A percentile compares a stretch with the other conserved stretches of the same genome.
phyloP scores from a whole-genome alignment of 2,797 vertebrate genomes.

The Enteromius afrohamiltoni region DNA sequence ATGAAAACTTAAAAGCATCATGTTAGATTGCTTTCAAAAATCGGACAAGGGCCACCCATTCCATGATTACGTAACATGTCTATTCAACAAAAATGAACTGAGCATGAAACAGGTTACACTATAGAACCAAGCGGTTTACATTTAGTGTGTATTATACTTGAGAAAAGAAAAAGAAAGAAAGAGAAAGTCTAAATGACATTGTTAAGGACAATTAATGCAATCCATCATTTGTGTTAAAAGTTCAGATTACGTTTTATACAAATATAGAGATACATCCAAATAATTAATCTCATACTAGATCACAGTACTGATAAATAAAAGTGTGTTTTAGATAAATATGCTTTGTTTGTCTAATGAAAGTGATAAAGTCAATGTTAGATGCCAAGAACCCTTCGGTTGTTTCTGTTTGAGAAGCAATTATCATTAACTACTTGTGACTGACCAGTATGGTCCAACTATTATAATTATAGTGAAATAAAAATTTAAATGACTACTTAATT shows the following conservation, averaged over 20 bases:
- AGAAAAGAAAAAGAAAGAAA: constrained; percentile 29
- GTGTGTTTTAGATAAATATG: constrained; percentile 42
- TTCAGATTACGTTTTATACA: constrained; percentile 53
- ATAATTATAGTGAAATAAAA: neutral
- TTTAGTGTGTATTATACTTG: neutral
- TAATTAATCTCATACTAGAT: constrained; percentile 53
- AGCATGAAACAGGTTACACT: neutral
- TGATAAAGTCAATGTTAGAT: constrained; percentile 63
- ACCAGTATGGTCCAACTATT: neutral
- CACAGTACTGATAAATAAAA: constrained; percentile 21
- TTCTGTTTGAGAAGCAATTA: constrained; percentile 32
- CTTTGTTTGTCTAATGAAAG: constrained; percentile 67
- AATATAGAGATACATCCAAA: constrained; percentile 62
- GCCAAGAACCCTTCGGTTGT: constrained; percentile 1
- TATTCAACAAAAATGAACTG: neutral
- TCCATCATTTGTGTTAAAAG: constrained; percentile 60
- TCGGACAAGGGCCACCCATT: neutral
- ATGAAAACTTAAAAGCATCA: constrained; percentile 30
- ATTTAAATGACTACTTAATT: neutral
- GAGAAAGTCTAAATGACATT: neutral
- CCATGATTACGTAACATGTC: neutral
- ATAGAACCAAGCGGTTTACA: neutral
- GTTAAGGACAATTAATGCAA: constrained; percentile 32
- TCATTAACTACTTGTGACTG: constrained; percentile 11
- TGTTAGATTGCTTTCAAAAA: neutral